phyloP scores from a whole-genome alignment of 2,113 vertebrate genomes.

The Neodon shergylaensis region DNA sequence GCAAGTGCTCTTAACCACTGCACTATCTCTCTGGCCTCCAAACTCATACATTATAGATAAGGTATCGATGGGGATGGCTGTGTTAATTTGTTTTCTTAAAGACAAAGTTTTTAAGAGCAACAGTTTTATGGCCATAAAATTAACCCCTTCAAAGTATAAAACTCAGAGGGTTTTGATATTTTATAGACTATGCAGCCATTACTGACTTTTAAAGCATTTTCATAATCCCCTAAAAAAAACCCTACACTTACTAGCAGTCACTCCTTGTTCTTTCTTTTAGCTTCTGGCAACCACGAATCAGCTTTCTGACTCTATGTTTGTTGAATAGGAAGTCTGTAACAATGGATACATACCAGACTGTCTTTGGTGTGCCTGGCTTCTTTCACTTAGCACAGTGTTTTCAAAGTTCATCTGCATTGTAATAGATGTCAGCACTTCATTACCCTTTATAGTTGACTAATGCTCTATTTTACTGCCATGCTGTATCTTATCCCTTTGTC shows the following conservation, averaged over 20 bases:
- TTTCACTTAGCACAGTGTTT: neutral
- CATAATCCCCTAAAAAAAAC: neutral
- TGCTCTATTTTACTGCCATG: neutral
- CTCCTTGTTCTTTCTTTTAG: neutral
- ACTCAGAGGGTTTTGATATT: slow-evolving; percentile 39
- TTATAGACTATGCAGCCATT: slow-evolving; percentile 1
- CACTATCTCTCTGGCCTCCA: neutral
- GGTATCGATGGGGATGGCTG: slow-evolving; percentile 21
- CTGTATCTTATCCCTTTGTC: neutral
- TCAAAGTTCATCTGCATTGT: neutral
- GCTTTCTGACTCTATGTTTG: neutral
- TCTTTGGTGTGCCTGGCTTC: neutral
- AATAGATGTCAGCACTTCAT: neutral
- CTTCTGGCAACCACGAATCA: neutral
- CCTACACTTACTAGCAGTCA: neutral
- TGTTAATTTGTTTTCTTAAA: slow-evolving; percentile 45
- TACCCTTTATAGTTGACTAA: slow-evolving; percentile 7
- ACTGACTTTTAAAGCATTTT: slow-evolving; percentile 46
- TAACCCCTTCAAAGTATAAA: slow-evolving; percentile 22
- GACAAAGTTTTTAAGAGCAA: slow-evolving; percentile 1
- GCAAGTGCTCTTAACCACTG: neutral
- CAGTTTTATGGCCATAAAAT: slow-evolving; percentile 18
- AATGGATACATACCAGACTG: neutral
- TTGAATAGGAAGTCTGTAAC: neutral
- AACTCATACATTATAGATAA: neutral